phyloP scores from a whole-genome alignment of 2,797 vertebrate species.

The Eptatretus atami region DNA sequence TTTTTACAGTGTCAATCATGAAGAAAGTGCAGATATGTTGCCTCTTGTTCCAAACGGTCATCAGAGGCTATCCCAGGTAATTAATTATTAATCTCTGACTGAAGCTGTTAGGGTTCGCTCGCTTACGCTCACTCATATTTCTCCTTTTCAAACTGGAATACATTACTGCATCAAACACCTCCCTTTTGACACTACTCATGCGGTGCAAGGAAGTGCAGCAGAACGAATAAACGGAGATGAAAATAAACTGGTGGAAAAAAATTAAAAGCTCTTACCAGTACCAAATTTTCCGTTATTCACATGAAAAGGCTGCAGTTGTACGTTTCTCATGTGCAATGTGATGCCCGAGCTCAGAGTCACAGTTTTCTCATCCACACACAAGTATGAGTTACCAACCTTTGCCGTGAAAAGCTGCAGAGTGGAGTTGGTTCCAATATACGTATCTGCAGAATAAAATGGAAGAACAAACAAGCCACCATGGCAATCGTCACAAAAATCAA shows the following conservation, averaged over 20 bases:
- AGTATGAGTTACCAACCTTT: constrained; percentile 37
- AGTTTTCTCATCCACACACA: constrained; percentile 34
- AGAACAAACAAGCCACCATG: too few species aligned
- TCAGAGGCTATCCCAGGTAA: too few species aligned
- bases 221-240: background rate
- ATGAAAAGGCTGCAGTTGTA: constrained; percentile 57
- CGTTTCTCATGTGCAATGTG: constrained; percentile 33
- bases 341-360: constrained; percentile 18
- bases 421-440: too few species aligned
- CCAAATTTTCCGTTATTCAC: constrained; percentile 32
- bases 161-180: background rate
- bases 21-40: too few species aligned
- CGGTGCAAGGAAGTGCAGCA: background rate
- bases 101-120: background rate
- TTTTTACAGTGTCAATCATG: too few species aligned
- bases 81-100: background rate
- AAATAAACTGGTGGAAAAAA: constrained; percentile 7
- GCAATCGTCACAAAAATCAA: too few species aligned
- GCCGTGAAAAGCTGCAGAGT: too few species aligned
- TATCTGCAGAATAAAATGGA: too few species aligned
- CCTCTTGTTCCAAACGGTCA: too few species aligned
- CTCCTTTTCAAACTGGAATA: background rate
- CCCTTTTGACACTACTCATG: background rate
- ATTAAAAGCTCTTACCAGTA: constrained; percentile 24
- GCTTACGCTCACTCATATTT: background rate